Conservation (phyloP, 1,140 invertebrate species). For the Cotesia typhae region DNA sequence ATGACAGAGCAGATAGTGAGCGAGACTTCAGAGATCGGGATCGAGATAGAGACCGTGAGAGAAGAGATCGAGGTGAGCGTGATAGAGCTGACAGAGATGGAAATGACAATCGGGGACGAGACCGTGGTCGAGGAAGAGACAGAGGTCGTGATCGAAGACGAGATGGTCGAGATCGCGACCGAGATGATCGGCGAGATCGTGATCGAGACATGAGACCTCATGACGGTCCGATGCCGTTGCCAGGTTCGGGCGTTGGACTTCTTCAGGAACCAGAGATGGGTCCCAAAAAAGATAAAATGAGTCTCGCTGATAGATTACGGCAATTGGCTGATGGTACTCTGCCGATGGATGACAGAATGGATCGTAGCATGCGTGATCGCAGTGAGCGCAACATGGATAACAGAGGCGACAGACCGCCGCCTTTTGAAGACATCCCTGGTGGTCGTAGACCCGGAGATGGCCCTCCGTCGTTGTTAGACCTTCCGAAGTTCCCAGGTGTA, state of each 20-base stretch:
- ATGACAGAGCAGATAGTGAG: conserved; percentile 49
- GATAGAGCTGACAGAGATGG: conserved; percentile 42
- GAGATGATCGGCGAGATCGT: conserved; percentile 53
- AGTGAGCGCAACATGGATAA: conserved; percentile 51
- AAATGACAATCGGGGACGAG: conserved; percentile 52
- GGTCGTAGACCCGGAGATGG: conserved; percentile 46
- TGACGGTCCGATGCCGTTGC: conserved; percentile 39
- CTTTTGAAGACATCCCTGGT: conserved; percentile 49
- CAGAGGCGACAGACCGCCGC: conserved; percentile 45
- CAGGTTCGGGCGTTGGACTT: conserved; percentile 15
- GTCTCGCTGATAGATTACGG: conserved; percentile 60
- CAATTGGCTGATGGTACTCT: conserved; percentile 63
- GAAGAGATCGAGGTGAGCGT: conserved; percentile 45
- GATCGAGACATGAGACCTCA: conserved; percentile 47
- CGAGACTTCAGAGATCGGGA: conserved; percentile 36
- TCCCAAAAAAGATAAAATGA: conserved; percentile 57
- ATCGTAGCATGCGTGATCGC: conserved; percentile 50
- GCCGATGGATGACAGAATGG: conserved; percentile 58
- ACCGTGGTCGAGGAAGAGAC: conserved; percentile 54
- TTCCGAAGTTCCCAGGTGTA: conserved; percentile 54
- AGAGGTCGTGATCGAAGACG: conserved; percentile 58
- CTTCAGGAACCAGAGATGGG: conserved; percentile 45
- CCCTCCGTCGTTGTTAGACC: conserved; percentile 57
- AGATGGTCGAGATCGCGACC: conserved; percentile 56
- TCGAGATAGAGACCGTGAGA: conserved; percentile 57